Evolutionary conservation across 2,113 vertebrate species (phyloP), one percentile per base, ranked within the genome.

Genomic region (Phodopus roborovskii): DNA sequence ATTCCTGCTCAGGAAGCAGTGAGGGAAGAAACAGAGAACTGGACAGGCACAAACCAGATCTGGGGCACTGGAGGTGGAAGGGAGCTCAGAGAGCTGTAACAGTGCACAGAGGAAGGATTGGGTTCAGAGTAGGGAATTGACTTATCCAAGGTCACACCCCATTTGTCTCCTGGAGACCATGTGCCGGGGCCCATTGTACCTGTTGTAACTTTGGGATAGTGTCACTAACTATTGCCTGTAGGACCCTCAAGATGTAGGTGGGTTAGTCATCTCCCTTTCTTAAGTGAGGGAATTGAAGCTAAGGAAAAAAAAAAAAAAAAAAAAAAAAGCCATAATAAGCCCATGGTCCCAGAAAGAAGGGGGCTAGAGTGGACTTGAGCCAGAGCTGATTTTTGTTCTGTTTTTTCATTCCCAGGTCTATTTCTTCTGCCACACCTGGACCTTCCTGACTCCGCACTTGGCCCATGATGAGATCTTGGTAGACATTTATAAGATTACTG

Each of bases 151-250:
- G 19, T 33, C 77, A 82, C 53, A 73, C 33, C 28, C 3, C 5
- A 9, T 30, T 42, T 48, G 11, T 70, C 30, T 68, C 58, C 39
- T n/a, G 42, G 20, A 78, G 66, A 17, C 10, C 11, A 30, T 6
- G 24, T 10, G 20, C 71, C 4, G 0, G 42, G 53, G 1, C 12
- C 22, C 15, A 36, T 15, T 5, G 33, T 22, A 20, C 12, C 28
- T 24, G 2, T 26, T 20, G 7, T 71, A 10, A 64, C 1, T 16
- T 0, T 19, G n/a, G 16, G 60, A 26, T 2, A 19, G 7, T 5
- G 50, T 68, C 50, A 45, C 4, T 45, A 9, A 11, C 53, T 70
- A 58, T 20, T 39, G 19, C 26, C 42, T 50, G 78, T 10, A 28
- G 6, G 13, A 48, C 8, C 86, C 73, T 88, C 62, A 4, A 7